Evolutionary conservation across 1,140 invertebrate species (phyloP).

Genomic region (Panagrolaimus sp.): DNA sequence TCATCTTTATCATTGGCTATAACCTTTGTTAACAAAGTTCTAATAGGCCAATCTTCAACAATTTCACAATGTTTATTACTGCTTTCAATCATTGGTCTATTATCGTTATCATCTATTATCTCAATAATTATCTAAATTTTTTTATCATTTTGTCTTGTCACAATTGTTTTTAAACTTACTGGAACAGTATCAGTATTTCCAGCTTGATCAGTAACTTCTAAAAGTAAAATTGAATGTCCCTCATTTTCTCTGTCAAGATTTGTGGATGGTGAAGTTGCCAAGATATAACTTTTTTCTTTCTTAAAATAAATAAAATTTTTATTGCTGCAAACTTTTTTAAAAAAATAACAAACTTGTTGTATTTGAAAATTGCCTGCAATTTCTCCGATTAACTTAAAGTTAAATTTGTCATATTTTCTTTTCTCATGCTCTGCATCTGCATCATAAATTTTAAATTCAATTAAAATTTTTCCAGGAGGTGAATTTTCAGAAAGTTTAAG

Average conservation of each 20-base stretch:
- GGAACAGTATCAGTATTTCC: conserved; percentile 29
- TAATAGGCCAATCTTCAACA: conserved; percentile 29
- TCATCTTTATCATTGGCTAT: conserved; percentile 25
- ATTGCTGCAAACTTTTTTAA: too few relatives aligned
- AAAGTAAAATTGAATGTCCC: conserved; percentile 13
- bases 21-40: conserved; percentile 20
- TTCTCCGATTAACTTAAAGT: conserved; percentile 14
- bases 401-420: background rate
- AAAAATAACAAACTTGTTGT: conserved; percentile 20
- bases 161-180: conserved; percentile 17
- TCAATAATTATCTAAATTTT: conserved; percentile 25
- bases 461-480: conserved; percentile 14
- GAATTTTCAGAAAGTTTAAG: conserved; percentile 20
- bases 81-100: conserved; percentile 24
- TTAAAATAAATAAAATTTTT: background rate
- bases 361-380: conserved; percentile 22
- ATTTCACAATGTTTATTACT: conserved; percentile 15
- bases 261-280: conserved; percentile 4
- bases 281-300: background rate
- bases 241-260: conserved; percentile 29
- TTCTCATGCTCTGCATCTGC: conserved; percentile 6
- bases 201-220: conserved; percentile 32
- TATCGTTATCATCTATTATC: conserved; percentile 35
- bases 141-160: background rate
- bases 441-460: conserved; percentile 20